Evolutionary conservation across 2,113 vertebrate species (phyloP).

Genomic region (Deroptyus accipitrinus): DNA sequence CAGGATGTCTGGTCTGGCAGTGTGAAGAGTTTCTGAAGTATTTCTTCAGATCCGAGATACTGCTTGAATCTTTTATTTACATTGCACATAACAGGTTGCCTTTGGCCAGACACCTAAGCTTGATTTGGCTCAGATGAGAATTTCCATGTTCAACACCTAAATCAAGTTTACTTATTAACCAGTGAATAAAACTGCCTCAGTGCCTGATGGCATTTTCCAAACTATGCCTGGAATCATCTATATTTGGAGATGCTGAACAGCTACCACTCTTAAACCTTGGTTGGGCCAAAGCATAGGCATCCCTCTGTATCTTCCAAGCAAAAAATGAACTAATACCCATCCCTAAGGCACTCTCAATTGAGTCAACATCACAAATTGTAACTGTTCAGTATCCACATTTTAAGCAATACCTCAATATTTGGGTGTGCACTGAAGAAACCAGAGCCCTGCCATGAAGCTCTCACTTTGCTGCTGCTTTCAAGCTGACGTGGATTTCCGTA

Average conservation of each 20-base stretch:
- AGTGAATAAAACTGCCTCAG: neutral
- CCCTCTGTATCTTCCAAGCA: neutral
- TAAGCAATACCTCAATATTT: neutral
- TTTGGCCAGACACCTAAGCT: neutral
- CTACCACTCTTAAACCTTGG: neutral
- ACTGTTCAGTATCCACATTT: neutral
- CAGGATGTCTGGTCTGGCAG: neutral
- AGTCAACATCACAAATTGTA: neutral
- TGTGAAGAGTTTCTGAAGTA: neutral
- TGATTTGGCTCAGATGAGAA: neutral
- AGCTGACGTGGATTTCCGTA: neutral
- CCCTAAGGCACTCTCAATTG: neutral
- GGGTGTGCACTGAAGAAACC: neutral
- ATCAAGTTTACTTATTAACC: neutral
- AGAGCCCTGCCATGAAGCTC: neutral
- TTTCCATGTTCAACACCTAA: neutral
- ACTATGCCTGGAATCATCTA: neutral
- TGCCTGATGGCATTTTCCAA: neutral
- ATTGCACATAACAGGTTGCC: neutral
- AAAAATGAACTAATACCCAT: neutral
- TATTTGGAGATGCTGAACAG: neutral
- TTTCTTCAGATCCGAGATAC: neutral
- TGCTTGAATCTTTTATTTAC: neutral
- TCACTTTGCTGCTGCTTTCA: neutral
- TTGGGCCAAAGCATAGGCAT: fast-evolving